Evolutionary conservation across 2,797 vertebrate species (phyloP), one percentile per base, ranked within the genome.

Genomic region (Argentina silus): DNA sequence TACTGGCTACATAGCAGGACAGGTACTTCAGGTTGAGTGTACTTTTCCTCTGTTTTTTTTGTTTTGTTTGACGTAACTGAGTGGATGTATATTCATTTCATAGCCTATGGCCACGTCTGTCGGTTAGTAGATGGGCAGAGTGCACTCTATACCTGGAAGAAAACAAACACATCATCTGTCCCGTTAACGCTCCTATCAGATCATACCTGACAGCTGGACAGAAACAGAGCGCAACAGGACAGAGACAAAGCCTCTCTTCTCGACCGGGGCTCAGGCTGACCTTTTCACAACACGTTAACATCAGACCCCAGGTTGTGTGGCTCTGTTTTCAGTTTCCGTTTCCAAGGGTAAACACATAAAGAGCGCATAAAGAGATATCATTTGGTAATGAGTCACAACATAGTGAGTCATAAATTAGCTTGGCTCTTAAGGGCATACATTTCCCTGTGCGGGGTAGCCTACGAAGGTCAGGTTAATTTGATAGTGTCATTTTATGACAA

Each of bases 301-400:
- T 45, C 47, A 56, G 1, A 62, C 64, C 27, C 17, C 53, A 44
- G 77, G 10, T 42, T 19, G 14, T 21, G 11, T 15, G 1, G 53
- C 19, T 45, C 19, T 70, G 14, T 19, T 83, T 82, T 74, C 36
- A 51, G 53, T 81, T 78, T 81, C 84, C 76, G 36, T 82, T 83
- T 14, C 65, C 19, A 23, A 0, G 27, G 43, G 7, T 69, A 51
- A 44, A 36, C 47, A 69, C 15, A 43, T 62, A 12, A 56, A n/a
- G 36, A 43, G 36, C 17, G 17, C 2, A 57, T 7, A 57, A 57
- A 68, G 56, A 45, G 21, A 45, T 56, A 75, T 43, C 5, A 8
- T 48, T 43, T 19, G 7, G 19, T 66, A 67, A 86, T 78, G 15
- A 81, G 69, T 69, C 63, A 48, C 61, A 76, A 80, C 71, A 48